These are phyloP conservation scores for Urocolius indicus DNA, from an alignment of 2,113 vertebrate genomes.

Conservation along the genomic window DNA sequence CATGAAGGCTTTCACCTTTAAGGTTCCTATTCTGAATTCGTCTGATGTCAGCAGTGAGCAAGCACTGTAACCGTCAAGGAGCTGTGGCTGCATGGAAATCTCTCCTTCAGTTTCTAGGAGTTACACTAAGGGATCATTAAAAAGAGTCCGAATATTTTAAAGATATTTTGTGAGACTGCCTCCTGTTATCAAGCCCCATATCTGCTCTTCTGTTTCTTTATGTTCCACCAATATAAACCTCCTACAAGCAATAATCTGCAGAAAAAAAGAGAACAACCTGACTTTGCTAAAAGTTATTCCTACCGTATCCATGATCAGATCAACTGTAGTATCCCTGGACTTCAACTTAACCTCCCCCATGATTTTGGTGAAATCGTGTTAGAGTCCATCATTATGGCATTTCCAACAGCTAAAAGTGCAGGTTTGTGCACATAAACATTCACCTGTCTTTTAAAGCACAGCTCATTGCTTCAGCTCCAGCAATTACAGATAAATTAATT, in stretches of 20 bases:
- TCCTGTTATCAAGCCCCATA: background rate
- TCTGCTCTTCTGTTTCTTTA: background rate
- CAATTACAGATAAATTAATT: background rate
- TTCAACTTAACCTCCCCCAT: background rate
- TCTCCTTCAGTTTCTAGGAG: background rate
- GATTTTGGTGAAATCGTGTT: background rate
- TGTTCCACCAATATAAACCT: background rate
- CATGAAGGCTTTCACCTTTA: conserved; percentile 37
- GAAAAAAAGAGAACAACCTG: background rate
- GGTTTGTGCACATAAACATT: background rate
- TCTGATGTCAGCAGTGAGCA: background rate
- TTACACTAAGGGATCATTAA: background rate
- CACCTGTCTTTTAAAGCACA: background rate
- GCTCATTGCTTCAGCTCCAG: background rate
- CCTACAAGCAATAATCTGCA: background rate
- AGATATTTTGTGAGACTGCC: background rate
- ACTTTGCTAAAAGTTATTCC: background rate
- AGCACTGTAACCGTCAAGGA: background rate
- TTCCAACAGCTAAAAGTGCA: background rate
- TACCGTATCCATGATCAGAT: background rate
- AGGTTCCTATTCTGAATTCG: conserved; percentile 16
- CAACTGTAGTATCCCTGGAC: background rate
- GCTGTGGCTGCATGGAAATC: background rate
- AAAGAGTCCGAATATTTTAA: background rate
- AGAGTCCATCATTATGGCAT: background rate